Percentiles rank a stretch among this genome's conserved stretches.
Evolutionary conservation across 2,113 vertebrate species (phyloP).

Genomic region (Lipotes vexillifer): DNA sequence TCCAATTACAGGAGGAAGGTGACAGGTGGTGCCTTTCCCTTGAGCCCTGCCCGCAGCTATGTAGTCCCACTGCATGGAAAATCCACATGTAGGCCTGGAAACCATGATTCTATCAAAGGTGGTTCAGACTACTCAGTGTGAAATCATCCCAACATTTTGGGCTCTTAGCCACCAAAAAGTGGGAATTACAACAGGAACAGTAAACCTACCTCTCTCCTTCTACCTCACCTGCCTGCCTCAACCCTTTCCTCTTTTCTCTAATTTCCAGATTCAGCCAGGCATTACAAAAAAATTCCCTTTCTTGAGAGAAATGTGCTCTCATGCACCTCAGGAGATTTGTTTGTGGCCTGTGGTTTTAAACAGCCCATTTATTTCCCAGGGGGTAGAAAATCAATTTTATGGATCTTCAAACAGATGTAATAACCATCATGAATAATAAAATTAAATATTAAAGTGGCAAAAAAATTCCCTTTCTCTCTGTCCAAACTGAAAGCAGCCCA

Average conservation of each 20-base stretch:
- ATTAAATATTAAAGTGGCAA: conserved; percentile 33
- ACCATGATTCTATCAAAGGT: neutral
- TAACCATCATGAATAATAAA: conserved; percentile 26
- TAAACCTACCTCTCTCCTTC: neutral
- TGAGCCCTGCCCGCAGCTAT: neutral
- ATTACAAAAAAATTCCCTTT: conserved; percentile 6
- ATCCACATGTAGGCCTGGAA: neutral
- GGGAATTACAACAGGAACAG: neutral
- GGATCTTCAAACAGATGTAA: conserved; percentile 52
- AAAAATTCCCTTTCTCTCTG: neutral
- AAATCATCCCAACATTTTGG: neutral
- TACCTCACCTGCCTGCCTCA: neutral
- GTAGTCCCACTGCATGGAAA: neutral
- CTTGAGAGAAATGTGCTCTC: conserved; percentile 23
- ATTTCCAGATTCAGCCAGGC: neutral
- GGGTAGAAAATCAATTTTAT: conserved; percentile 60
- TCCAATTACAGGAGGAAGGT: neutral
- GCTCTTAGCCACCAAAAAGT: neutral
- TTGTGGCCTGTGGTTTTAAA: conserved; percentile 51
- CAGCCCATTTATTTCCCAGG: conserved; percentile 50
- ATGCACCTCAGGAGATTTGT: conserved; percentile 45
- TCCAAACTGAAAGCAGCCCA: neutral
- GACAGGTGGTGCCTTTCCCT: neutral
- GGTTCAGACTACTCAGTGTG: neutral
- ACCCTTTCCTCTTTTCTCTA: neutral